These are phyloP conservation scores for Dipodomys merriami DNA, from an alignment of 2,113 vertebrate genomes.

Conservation along the genomic window DNA sequence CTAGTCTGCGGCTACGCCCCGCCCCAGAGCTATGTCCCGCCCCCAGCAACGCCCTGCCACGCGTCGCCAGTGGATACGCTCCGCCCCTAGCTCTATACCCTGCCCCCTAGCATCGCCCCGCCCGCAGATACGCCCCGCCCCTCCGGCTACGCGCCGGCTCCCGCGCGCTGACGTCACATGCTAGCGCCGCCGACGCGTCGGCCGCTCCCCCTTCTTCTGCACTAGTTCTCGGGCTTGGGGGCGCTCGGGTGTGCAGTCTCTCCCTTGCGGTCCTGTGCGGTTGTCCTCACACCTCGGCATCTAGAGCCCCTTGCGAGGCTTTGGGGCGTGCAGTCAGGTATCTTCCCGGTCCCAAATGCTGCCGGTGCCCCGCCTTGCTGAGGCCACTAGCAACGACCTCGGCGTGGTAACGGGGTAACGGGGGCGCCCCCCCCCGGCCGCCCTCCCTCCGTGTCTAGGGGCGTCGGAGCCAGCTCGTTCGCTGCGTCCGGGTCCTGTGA, in stretches of 20 bases:
- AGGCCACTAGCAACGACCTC: neutral
- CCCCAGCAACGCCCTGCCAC: neutral
- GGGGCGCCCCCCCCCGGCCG: neutral
- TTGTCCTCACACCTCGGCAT: neutral
- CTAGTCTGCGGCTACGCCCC: neutral
- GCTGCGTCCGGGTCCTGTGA: neutral
- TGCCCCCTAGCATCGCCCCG: neutral
- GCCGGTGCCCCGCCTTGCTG: neutral
- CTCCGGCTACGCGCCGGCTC: neutral
- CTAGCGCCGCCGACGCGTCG: constrained; percentile 40
- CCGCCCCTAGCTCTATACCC: accelerated
- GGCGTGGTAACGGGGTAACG: neutral
- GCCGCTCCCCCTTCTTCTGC: neutral
- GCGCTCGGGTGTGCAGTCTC: accelerated
- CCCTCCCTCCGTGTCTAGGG: constrained; percentile 60
- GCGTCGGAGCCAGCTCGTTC: constrained; percentile 43
- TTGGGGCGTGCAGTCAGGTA: neutral
- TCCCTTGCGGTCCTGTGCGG: accelerated
- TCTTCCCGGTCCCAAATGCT: neutral
- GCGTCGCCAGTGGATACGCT: too few species aligned
- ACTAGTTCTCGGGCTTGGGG: accelerated
- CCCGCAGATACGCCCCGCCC: too few species aligned
- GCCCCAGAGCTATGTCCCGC: neutral
- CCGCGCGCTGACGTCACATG: constrained; percentile 66
- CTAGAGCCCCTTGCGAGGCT: neutral